These are phyloP conservation scores for Dipodomys ordii DNA, from an alignment of 2,113 vertebrate genomes.

Conservation along the genomic window DNA sequence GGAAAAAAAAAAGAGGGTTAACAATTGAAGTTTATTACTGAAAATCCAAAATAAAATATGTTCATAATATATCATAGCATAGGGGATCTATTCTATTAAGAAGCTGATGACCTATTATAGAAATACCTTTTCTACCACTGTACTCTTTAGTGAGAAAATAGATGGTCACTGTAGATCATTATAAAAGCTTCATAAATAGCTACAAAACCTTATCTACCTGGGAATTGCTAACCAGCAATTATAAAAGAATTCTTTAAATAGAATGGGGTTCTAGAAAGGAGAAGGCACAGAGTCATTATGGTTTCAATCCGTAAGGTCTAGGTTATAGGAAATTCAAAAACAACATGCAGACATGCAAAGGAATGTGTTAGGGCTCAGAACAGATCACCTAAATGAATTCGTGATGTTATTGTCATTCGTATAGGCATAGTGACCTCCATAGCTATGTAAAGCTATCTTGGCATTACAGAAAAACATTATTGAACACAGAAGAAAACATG, in stretches of 20 bases:
- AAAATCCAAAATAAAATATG: slow-evolving; percentile 27
- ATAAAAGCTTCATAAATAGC: background rate
- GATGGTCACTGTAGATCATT: slow-evolving; percentile 3
- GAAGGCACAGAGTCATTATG: slow-evolving; percentile 11
- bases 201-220: background rate
- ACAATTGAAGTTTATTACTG: background rate
- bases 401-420: slow-evolving; percentile 44
- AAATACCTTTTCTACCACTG: slow-evolving; percentile 54
- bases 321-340: slow-evolving; percentile 44
- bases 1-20: background rate
- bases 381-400: slow-evolving; percentile 55
- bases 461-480: slow-evolving; percentile 55
- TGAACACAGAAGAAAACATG: slow-evolving; percentile 59
- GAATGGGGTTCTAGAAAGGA: background rate
- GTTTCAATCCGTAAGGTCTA: background rate
- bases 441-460: slow-evolving; percentile 42
- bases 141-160: slow-evolving; percentile 47
- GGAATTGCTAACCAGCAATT: slow-evolving; percentile 7
- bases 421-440: slow-evolving; percentile 33
- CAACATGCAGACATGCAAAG: slow-evolving; percentile 15
- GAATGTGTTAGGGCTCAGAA: slow-evolving; percentile 21
- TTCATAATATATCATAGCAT: slow-evolving; percentile 13
- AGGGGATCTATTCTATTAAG: slow-evolving; percentile 39
- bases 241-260: slow-evolving; percentile 45
- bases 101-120: slow-evolving; percentile 50